Base-by-base conservation (phyloP, 2,113 vertebrate genomes). In the Leiothrix lutea region DNA sequence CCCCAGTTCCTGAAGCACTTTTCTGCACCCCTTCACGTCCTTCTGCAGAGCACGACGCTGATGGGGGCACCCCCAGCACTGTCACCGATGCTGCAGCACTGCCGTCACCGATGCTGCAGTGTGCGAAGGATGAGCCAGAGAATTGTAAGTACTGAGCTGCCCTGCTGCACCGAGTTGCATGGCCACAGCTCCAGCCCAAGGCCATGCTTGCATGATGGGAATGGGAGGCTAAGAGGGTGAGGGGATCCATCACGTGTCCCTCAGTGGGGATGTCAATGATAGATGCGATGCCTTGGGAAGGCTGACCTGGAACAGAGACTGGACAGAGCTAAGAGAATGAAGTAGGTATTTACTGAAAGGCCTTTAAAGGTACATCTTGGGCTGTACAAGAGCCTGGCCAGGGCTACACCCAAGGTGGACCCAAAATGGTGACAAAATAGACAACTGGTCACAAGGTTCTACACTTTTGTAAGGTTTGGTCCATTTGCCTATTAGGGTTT, bases 21-120 rank as follows among this genome's bases (percentile, higher is more conserved):
- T 88, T 88, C 70, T 91, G 62, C 53, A 85, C 15, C 14, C 36
- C 23, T 12, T 80, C 65, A 40, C 18, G 26, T 70, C 40, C 64
- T 42, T 35, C 67, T 60, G 40, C 80, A 96, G 96, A 74, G 50
- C 35, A 45, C 0, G 0, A 11, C 0, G 2, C 17, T 77, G 51
- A 6, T 0, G 0, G 9, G 42, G 72, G 86, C 2, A 0, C 31
- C 22, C 2, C 5, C 0, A 21, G 11, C 14, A 2, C 64, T 58
- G 35, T 44, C 92, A 23, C 65, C n/a, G 0, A 2, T n/a, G 31
- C 56, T 35, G n/a, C n/a, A 35, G 22, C 56, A 25, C 57, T 58
- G n/a, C 51, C 51, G 47, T 44, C 92, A 21, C 65, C 31, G 0
- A 4, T n/a, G n/a, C 84, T 26, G 50, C 79, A 12, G 88, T 0